Evolutionary conservation across 2,797 vertebrate species (phyloP).

Genomic region (Lacerta viridis): DNA sequence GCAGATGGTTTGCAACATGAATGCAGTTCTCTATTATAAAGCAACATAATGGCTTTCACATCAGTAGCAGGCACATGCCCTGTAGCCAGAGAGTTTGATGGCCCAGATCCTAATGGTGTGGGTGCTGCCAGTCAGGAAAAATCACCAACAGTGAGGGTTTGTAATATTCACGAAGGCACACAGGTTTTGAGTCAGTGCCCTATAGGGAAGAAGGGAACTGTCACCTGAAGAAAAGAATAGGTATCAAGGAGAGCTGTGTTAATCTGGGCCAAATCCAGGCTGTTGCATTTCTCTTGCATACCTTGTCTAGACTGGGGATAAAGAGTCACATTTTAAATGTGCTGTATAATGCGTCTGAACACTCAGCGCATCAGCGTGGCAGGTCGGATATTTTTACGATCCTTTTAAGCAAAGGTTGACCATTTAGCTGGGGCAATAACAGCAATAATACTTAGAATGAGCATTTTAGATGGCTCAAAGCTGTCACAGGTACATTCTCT

Average conservation of each 20-base stretch:
- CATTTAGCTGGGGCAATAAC: neutral
- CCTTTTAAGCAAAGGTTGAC: too few species aligned
- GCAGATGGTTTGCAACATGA: neutral
- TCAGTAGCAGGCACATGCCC: neutral
- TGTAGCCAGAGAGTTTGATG: neutral
- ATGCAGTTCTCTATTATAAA: neutral
- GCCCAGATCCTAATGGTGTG: neutral
- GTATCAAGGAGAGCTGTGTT: neutral
- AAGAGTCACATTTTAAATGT: conserved; percentile 7
- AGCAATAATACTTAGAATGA: neutral
- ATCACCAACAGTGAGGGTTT: neutral
- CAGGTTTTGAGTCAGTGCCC: neutral
- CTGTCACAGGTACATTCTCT: neutral
- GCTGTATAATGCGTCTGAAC: neutral
- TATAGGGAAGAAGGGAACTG: neutral
- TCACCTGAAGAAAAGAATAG: neutral
- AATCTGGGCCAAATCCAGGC: neutral
- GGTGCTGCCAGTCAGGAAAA: neutral
- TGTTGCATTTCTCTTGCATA: neutral
- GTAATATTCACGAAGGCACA: neutral
- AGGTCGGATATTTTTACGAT: neutral
- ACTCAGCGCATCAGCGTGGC: neutral
- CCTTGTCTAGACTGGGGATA: conserved; percentile 37
- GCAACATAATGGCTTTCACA: neutral
- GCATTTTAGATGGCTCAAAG: neutral